Evolutionary conservation across 2,797 vertebrate species (phyloP).

Genomic region (Tangara arthus): DNA sequence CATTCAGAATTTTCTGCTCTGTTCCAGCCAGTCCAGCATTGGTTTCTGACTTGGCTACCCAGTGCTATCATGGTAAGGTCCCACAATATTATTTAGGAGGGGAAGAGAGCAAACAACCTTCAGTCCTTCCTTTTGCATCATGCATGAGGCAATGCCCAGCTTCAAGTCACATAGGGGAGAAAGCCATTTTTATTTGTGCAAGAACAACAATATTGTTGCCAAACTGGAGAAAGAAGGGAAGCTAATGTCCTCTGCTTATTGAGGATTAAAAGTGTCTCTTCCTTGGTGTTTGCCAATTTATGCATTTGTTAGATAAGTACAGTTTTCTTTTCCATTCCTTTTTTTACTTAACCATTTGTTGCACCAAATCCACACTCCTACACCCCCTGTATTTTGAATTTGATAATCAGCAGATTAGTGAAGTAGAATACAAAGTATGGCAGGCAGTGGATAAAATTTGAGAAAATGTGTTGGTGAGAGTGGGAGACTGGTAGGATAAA

Average conservation of each 20-base stretch:
- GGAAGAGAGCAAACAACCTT: not conserved
- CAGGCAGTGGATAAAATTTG: not conserved
- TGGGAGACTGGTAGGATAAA: not conserved
- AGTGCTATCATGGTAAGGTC: not conserved
- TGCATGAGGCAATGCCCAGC: not conserved
- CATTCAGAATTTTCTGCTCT: not conserved
- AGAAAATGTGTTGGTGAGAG: not conserved
- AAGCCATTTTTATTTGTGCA: not conserved
- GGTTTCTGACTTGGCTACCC: not conserved
- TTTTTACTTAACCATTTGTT: not conserved
- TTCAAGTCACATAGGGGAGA: not conserved
- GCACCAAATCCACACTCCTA: not conserved
- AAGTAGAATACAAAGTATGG: not conserved
- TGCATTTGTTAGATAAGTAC: not conserved
- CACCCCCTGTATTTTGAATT: not conserved
- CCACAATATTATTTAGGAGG: not conserved
- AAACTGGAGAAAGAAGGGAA: not conserved
- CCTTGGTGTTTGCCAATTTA: not conserved
- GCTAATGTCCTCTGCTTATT: not conserved
- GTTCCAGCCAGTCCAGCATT: not conserved
- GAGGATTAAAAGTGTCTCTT: not conserved
- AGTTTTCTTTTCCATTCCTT: not conserved
- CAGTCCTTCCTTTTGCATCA: not conserved
- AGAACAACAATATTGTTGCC: not conserved
- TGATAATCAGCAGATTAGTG: not conserved